Percentiles rank a stretch among this genome's conserved stretches.
These are phyloP conservation scores for Heteractis magnifica DNA, from an alignment of 92 coral and sea anemone genomes.

Conservation along the genomic window DNA sequence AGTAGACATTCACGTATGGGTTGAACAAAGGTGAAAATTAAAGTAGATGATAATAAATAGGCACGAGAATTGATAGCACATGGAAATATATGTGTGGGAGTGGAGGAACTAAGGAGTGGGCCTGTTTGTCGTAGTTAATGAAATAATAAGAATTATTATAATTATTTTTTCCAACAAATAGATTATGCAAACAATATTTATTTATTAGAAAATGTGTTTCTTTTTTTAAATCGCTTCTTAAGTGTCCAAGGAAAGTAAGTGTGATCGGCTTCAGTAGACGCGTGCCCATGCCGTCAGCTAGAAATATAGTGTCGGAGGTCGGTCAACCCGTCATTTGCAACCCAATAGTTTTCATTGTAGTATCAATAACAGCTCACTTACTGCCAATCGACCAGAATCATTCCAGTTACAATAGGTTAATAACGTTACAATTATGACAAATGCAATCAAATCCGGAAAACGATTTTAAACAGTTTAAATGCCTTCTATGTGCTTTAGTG, in stretches of 20 bases:
- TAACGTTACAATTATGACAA: neutral
- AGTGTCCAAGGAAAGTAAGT: neutral
- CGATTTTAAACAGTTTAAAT: neutral
- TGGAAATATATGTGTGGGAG: neutral
- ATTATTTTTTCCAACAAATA: neutral
- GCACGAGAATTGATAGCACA: neutral
- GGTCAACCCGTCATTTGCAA: constrained; percentile 16
- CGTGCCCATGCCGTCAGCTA: constrained; percentile 2
- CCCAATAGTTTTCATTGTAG: constrained; percentile 12
- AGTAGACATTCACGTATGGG: neutral
- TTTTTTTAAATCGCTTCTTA: neutral
- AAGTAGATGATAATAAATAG: neutral
- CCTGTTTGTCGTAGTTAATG: neutral
- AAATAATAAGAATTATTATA: neutral
- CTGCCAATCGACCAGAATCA: neutral
- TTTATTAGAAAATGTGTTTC: neutral
- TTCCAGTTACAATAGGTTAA: neutral
- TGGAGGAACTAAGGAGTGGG: neutral
- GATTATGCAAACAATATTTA: neutral
- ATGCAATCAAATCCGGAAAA: neutral
- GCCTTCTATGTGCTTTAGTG: neutral
- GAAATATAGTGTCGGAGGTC: constrained; percentile 2
- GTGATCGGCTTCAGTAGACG: constrained; percentile 14
- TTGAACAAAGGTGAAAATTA: neutral
- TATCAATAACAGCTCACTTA: constrained; percentile 31